phyloP scores from a whole-genome alignment of 2,113 vertebrate genomes.

The Leuciscus idus region DNA sequence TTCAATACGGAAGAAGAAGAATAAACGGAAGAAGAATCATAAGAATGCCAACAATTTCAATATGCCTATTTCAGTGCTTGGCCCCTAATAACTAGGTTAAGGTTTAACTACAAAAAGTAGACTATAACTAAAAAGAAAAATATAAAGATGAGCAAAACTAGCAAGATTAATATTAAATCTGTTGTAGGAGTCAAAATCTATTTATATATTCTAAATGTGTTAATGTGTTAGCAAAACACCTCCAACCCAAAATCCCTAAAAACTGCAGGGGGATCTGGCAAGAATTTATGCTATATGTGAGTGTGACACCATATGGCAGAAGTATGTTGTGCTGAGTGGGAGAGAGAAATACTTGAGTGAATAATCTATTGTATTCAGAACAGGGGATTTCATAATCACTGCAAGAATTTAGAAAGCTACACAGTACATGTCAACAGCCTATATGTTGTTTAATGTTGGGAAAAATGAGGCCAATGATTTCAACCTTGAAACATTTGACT shows the following conservation, averaged over 20 bases:
- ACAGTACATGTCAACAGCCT: conserved; percentile 50
- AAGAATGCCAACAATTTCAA: too few species aligned
- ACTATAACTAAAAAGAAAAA: background rate
- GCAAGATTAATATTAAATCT: background rate
- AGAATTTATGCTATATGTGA: background rate
- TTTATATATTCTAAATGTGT: background rate
- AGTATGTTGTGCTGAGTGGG: conserved; percentile 37
- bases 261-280: background rate
- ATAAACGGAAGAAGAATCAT: too few species aligned
- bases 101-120: background rate
- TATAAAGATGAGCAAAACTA: background rate
- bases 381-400: conserved; percentile 44
- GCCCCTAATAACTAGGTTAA: background rate
- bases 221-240: conserved; percentile 27
- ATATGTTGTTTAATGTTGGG: conserved; percentile 40
- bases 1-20: too few species aligned
- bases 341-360: conserved; percentile 3
- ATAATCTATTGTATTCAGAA: conserved; percentile 49
- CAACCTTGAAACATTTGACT: conserved; percentile 52
- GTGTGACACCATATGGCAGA: conserved; percentile 52
- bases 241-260: background rate
- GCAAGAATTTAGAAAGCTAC: conserved; percentile 26
- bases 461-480: conserved; percentile 51
- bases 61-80: too few species aligned
- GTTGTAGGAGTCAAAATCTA: background rate